Conservation (phyloP, 2,113 vertebrate genomes). For the Pitta sordida region DNA sequence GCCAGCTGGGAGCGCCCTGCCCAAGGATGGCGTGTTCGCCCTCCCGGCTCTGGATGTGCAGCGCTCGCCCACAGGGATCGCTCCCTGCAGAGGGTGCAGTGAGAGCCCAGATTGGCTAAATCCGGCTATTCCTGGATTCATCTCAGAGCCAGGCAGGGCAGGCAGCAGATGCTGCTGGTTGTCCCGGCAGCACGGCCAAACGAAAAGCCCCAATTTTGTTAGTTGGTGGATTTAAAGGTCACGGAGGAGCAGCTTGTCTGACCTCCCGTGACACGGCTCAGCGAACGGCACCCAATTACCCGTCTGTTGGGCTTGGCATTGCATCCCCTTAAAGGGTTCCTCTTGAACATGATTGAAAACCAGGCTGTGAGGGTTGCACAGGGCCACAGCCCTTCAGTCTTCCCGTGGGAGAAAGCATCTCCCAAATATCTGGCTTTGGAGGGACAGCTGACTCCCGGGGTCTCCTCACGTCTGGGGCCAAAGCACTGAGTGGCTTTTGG, state of each 20-base stretch:
- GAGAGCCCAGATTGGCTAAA: neutral
- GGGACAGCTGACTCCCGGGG: neutral
- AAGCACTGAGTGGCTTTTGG: rapidly evolving
- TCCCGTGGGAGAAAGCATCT: rapidly evolving
- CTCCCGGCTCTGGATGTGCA: neutral
- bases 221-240: constrained; percentile 3
- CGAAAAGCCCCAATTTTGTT: neutral
- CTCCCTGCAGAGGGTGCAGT: neutral
- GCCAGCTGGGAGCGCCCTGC: neutral
- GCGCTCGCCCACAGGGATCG: rapidly evolving
- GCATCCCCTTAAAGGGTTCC: neutral
- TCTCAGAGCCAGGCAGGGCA: neutral
- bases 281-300: neutral
- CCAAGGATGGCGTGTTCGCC: neutral
- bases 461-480: neutral
- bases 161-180: neutral
- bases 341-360: neutral
- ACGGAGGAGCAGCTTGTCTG: neutral
- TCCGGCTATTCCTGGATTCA: rapidly evolving
- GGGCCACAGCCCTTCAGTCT: neutral
- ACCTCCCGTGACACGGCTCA: rapidly evolving
- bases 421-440: neutral
- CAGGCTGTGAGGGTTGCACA: rapidly evolving
- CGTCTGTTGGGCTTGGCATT: neutral
- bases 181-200: neutral